Percentiles rank a stretch among this genome's conserved stretches.
Evolutionary conservation across 35 echinoderm and acorn worm species (phyloP).

Genomic region (Patiria miniata): DNA sequence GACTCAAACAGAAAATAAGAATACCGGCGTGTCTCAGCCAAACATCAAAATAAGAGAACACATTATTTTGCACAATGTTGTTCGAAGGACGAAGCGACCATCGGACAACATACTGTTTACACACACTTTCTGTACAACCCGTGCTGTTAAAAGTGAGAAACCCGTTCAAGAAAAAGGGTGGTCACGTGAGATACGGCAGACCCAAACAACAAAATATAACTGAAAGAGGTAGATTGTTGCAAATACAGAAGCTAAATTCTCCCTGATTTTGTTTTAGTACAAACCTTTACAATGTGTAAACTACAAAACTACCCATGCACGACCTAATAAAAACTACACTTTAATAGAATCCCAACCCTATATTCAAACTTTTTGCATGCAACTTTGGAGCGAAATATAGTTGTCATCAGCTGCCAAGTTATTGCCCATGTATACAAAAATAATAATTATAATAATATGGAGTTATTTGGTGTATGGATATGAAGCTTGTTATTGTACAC

Average conservation of each 20-base stretch:
- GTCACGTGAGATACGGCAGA: no score
- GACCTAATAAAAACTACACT: neutral
- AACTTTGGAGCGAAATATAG: neutral
- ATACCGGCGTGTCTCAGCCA: no score
- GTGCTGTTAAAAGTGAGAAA: no score
- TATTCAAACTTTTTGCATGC: neutral
- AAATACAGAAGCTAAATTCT: neutral
- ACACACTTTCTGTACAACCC: no score
- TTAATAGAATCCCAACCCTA: neutral
- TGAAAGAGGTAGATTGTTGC: constrained; percentile 12
- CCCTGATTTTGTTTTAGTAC: neutral
- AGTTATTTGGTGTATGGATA: no score
- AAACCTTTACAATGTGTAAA: neutral
- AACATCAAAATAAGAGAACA: no score
- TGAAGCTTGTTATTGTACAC: no score
- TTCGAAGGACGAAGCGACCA: no score
- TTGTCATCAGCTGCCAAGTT: constrained; percentile 15
- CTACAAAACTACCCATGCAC: constrained; percentile 7
- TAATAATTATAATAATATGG: neutral
- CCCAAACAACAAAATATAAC: neutral
- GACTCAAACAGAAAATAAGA: no score
- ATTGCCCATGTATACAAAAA: neutral
- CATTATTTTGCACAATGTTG: no score
- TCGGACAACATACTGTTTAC: no score
- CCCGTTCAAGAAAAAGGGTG: no score